Percentiles rank a stretch among this genome's conserved stretches.
These are phyloP conservation scores for Calidris pygmaea DNA, from an alignment of 2,113 vertebrate species.

Conservation along the genomic window DNA sequence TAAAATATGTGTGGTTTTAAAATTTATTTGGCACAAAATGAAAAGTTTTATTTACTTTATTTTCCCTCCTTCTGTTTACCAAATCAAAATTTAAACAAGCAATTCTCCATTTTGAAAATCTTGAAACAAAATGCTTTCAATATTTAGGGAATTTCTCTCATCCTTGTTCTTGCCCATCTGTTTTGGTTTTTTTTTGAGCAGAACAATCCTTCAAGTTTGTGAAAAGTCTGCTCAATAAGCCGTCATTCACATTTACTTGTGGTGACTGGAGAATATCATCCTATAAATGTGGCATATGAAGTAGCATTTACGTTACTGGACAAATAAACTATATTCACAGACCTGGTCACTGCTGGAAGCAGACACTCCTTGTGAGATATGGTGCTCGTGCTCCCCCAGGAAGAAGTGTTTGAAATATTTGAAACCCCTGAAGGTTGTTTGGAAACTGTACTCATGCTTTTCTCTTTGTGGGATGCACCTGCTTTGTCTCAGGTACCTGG, in stretches of 20 bases:
- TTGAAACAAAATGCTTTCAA: background rate
- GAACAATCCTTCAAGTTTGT: background rate
- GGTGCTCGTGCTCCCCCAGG: background rate
- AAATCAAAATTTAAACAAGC: background rate
- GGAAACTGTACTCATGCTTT: background rate
- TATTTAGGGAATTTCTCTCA: background rate
- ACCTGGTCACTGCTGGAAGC: too few relatives aligned
- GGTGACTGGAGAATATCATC: background rate
- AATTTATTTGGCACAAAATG: background rate
- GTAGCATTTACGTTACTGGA: background rate
- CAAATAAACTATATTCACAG: background rate
- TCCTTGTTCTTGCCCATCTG: background rate
- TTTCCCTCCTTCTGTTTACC: background rate
- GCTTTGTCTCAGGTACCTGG: background rate
- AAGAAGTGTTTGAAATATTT: background rate
- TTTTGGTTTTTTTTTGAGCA: background rate
- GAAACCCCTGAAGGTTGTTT: background rate
- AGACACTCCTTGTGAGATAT: background rate
- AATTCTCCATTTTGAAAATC: background rate
- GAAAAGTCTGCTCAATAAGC: background rate
- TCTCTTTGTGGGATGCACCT: background rate
- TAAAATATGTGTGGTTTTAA: background rate
- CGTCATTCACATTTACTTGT: background rate
- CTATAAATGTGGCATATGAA: background rate
- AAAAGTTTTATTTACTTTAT: background rate